Percentiles rank a stretch among this genome's conserved stretches.
Conservation (phyloP, 2,113 vertebrate species). For the Ciconia stormi region DNA sequence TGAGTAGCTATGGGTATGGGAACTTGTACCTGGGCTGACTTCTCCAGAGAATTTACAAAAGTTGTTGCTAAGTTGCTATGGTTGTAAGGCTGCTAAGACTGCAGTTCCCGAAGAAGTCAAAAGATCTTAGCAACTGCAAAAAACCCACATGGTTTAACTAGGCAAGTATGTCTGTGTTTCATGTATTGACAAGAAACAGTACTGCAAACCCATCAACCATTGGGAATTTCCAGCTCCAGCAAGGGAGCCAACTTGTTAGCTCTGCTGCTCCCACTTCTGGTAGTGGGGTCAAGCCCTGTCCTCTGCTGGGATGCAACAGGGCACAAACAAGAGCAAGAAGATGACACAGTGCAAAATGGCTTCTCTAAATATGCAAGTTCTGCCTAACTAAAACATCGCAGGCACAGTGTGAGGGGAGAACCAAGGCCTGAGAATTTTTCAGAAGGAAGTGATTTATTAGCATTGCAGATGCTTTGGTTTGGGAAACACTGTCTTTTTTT, state of each 20-base stretch:
- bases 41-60: background rate
- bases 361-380: background rate
- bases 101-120: background rate
- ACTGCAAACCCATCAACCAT: background rate
- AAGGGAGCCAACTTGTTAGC: background rate
- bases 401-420: background rate
- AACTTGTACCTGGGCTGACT: background rate
- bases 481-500: background rate
- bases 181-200: background rate
- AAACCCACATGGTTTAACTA: background rate
- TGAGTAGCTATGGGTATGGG: background rate
- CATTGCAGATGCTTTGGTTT: background rate
- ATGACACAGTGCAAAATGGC: background rate
- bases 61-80: background rate
- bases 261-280: background rate
- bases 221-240: background rate
- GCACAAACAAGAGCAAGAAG: background rate
- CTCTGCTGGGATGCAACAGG: background rate
- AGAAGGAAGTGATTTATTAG: slow-evolving; percentile 11
- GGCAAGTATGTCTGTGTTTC: background rate
- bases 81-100: background rate
- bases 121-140: background rate
- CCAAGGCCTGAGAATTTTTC: background rate
- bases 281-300: background rate
- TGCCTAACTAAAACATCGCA: background rate